Percentiles rank a stretch among this genome's conserved stretches.
These are phyloP conservation scores for Parazoanthus darwini DNA, from an alignment of 92 coral and sea anemone species.

Conservation along the genomic window DNA sequence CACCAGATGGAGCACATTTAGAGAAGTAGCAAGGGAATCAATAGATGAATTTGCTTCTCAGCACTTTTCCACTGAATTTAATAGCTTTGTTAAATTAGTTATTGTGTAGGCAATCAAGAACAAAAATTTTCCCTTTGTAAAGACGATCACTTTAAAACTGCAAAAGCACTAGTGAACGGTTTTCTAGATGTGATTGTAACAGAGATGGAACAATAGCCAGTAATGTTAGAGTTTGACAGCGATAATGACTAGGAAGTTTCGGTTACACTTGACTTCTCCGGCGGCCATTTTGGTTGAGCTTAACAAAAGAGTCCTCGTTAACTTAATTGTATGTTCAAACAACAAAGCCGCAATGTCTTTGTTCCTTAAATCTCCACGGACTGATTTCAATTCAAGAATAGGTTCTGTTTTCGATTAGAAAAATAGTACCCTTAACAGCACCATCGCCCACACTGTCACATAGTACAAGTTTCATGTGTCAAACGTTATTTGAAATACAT, in stretches of 20 bases:
- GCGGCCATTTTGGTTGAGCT: too few relatives aligned
- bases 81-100: not conserved
- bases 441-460: not conserved
- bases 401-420: not conserved
- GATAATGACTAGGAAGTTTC: too few relatives aligned
- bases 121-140: not conserved
- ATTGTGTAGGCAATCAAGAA: not conserved
- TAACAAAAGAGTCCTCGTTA: too few relatives aligned
- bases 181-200: not conserved
- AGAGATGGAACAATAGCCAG: not conserved
- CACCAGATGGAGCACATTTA: conserved; percentile 42
- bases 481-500: too few relatives aligned
- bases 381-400: too few relatives aligned
- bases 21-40: not conserved
- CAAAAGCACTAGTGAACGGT: not conserved
- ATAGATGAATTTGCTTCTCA: not conserved
- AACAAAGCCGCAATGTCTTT: too few relatives aligned
- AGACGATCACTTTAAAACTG: not conserved
- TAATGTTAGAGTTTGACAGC: not conserved
- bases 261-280: too few relatives aligned
- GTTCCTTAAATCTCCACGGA: too few relatives aligned
- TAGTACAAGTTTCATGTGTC: not conserved
- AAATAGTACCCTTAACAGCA: not conserved
- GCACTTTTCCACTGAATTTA: not conserved
- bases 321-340: too few relatives aligned